A percentile compares a stretch with the other conserved stretches of the same genome.
Conservation (phyloP, 2,113 vertebrate genomes). For the Gulo gulo region DNA sequence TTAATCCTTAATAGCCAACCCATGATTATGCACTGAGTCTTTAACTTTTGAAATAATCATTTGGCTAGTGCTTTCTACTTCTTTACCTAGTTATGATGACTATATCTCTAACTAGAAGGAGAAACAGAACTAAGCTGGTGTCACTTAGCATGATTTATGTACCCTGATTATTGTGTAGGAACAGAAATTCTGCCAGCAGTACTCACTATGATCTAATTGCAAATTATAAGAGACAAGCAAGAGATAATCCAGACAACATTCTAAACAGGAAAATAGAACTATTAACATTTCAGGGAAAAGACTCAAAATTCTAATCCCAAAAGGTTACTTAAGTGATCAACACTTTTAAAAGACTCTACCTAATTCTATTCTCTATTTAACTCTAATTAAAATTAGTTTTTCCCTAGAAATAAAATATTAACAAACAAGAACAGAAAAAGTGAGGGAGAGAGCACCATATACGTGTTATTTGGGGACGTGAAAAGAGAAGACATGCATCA, state of each 20-base stretch:
- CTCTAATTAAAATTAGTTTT: slow-evolving; percentile 23
- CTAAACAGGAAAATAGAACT: slow-evolving; percentile 38
- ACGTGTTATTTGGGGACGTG: not conserved
- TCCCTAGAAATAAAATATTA: slow-evolving; percentile 16
- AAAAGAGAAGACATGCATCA: not conserved
- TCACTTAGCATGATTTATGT: slow-evolving; percentile 40
- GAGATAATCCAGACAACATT: slow-evolving; percentile 33
- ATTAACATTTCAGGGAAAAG: slow-evolving; percentile 37
- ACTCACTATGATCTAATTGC: slow-evolving; percentile 30
- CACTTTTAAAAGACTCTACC: not conserved
- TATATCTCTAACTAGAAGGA: slow-evolving; percentile 21
- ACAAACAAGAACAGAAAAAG: slow-evolving; percentile 6
- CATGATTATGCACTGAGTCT: not conserved
- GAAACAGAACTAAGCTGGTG: not conserved
- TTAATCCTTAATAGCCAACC: not conserved
- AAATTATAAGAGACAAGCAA: slow-evolving; percentile 41
- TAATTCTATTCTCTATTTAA: slow-evolving; percentile 37
- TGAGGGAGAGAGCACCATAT: not conserved
- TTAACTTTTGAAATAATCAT: slow-evolving; percentile 44
- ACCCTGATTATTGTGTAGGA: not conserved
- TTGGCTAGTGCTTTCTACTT: not conserved
- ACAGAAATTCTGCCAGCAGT: slow-evolving; percentile 18
- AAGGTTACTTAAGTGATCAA: not conserved
- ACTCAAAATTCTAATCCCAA: slow-evolving; percentile 31
- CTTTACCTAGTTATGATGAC: slow-evolving; percentile 22